phyloP scores from a whole-genome alignment of 2,113 vertebrate species.

The Python bivittatus region DNA sequence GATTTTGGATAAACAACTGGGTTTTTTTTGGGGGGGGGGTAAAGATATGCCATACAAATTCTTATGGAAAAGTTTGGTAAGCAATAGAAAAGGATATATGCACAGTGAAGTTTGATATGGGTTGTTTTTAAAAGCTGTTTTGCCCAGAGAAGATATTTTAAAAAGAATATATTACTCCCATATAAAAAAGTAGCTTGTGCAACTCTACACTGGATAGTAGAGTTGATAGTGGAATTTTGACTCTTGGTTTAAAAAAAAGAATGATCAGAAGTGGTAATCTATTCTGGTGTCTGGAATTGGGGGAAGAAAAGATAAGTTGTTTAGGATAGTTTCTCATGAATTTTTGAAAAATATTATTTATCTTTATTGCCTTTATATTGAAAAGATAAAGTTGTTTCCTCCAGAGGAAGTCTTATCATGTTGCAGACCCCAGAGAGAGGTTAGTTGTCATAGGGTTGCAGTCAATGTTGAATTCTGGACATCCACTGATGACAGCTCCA shows the following conservation, averaged over 20 bases:
- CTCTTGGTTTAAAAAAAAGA: not conserved
- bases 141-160: not conserved
- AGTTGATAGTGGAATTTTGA: not conserved
- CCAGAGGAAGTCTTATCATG: not conserved
- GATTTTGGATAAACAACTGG: not conserved
- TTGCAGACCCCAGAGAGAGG: not conserved
- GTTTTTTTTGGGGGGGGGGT: not conserved
- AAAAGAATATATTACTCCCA: not conserved
- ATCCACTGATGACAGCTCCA: not conserved
- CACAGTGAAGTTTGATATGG: no score
- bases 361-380: not conserved
- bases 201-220: not conserved
- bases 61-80: not conserved
- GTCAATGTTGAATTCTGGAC: not conserved
- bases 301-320: not conserved
- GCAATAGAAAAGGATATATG: not conserved
- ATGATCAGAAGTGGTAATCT: not conserved
- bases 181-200: not conserved
- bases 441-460: not conserved
- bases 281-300: not conserved
- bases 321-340: not conserved
- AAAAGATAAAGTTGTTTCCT: not conserved
- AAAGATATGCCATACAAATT: not conserved
- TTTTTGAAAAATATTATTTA: not conserved
- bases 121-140: not conserved